Percentiles rank a stretch among this genome's conserved stretches.
phyloP scores from a whole-genome alignment of 2,888 invertebrate species.

The Hypercompe scribonia region DNA sequence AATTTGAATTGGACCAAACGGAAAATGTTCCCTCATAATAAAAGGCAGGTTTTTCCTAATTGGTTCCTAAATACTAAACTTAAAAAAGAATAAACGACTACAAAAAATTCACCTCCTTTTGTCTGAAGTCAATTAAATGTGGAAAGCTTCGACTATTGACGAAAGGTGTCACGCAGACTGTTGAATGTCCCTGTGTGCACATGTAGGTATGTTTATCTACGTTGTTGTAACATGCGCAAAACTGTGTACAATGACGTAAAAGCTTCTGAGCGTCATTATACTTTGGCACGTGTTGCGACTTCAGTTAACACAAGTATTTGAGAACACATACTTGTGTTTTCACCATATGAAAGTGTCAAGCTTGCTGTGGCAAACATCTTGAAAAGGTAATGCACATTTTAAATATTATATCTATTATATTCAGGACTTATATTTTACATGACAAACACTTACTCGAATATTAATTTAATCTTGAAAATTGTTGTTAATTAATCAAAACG shows the following conservation, averaged over 20 bases:
- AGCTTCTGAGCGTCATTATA: constrained; percentile 31
- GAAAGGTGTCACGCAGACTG: background rate
- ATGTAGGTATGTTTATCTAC: background rate
- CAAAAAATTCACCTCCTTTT: background rate
- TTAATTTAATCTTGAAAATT: background rate
- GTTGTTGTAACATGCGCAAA: constrained; percentile 16
- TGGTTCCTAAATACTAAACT: background rate
- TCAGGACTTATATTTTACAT: background rate
- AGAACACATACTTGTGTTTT: constrained; percentile 34
- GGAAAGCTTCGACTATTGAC: background rate
- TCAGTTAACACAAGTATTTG: constrained; percentile 33
- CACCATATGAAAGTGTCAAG: constrained; percentile 1
- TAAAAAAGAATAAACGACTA: background rate
- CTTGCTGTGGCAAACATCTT: background rate
- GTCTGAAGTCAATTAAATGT: background rate
- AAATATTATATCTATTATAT: background rate
- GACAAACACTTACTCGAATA: background rate
- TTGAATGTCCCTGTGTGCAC: background rate
- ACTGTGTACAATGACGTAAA: constrained; percentile 32
- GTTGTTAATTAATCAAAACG: background rate
- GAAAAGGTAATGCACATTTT: background rate
- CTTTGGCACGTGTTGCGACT: constrained; percentile 25
- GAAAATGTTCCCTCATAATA: background rate
- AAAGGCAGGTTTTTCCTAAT: background rate
- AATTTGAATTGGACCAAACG: background rate